Percentiles rank a stretch among this genome's conserved stretches.
Evolutionary conservation across 1,140 invertebrate genomes (phyloP).

Genomic region (Cataglyphis hispanica): DNA sequence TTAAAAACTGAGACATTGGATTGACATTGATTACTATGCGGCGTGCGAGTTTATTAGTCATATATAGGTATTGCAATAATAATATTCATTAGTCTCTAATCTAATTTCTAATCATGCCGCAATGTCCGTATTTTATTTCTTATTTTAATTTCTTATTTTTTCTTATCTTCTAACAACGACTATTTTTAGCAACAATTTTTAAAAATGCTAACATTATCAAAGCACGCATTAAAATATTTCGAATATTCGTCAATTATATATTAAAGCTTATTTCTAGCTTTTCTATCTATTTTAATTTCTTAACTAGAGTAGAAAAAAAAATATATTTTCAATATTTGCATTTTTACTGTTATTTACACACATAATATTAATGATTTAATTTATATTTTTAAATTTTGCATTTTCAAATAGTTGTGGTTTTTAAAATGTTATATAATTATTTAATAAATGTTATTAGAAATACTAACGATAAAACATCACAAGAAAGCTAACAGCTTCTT

Average conservation of each 20-base stretch:
- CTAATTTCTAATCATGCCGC: background rate
- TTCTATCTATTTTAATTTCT: background rate
- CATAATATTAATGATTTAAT: background rate
- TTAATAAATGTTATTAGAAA: background rate
- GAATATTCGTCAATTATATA: background rate
- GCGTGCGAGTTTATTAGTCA: conserved; percentile 1
- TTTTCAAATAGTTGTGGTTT: background rate
- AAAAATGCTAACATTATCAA: background rate
- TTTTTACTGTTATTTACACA: background rate
- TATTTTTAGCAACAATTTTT: background rate
- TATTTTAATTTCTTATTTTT: no score
- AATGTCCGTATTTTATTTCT: no score
- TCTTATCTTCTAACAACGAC: no score
- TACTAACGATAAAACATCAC: background rate
- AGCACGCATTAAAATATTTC: background rate
- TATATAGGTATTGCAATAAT: background rate
- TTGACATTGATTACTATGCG: conserved; percentile 29
- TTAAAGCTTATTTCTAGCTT: background rate
- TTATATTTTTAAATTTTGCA: background rate
- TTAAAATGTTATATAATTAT: background rate
- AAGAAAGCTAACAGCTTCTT: background rate
- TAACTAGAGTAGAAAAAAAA: background rate
- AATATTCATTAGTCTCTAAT: conserved; percentile 47
- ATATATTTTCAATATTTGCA: conserved; percentile 9
- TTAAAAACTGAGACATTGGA: background rate